phyloP scores from a whole-genome alignment of 2,113 vertebrate species.

The Reinhardtius hippoglossoides region DNA sequence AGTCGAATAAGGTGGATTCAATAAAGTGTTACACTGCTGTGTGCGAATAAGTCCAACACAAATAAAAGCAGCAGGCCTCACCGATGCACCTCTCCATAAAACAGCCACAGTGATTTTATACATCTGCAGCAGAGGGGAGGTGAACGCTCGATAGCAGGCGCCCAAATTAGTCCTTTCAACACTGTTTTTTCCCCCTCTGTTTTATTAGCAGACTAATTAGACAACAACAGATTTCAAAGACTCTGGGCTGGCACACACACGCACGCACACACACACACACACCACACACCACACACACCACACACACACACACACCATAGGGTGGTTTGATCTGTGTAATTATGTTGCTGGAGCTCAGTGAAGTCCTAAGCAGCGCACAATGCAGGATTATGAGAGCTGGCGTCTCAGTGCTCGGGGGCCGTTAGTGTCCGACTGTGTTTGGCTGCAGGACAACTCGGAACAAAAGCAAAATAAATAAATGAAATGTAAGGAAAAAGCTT shows the following conservation, averaged over 20 bases:
- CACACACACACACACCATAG: not conserved
- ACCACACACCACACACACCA: slow-evolving; percentile 14
- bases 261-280: not conserved
- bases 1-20: slow-evolving; percentile 15
- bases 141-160: slow-evolving; percentile 23
- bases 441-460: not conserved
- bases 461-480: slow-evolving; percentile 1
- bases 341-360: slow-evolving; percentile 14
- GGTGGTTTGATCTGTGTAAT: slow-evolving; percentile 33
- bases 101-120: slow-evolving; percentile 29
- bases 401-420: not conserved
- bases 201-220: slow-evolving; percentile 67
- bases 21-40: slow-evolving; percentile 35
- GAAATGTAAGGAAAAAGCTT: not conserved
- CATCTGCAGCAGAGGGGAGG: slow-evolving; percentile 18
- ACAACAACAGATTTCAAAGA: slow-evolving; percentile 52
- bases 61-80: slow-evolving; percentile 61
- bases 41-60: slow-evolving; percentile 31
- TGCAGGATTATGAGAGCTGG: slow-evolving; percentile 27
- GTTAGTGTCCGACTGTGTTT: slow-evolving; percentile 34
- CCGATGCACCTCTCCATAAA: slow-evolving; percentile 48
- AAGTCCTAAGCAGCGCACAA: slow-evolving; percentile 19
- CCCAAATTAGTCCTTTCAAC: slow-evolving; percentile 35
- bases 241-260: slow-evolving; percentile 13
- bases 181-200: slow-evolving; percentile 11